Evolutionary conservation across 53 echinoderm and acorn worm species (phyloP), one percentile per base, ranked within the genome.

Genomic region (Echinarachnius parma): DNA sequence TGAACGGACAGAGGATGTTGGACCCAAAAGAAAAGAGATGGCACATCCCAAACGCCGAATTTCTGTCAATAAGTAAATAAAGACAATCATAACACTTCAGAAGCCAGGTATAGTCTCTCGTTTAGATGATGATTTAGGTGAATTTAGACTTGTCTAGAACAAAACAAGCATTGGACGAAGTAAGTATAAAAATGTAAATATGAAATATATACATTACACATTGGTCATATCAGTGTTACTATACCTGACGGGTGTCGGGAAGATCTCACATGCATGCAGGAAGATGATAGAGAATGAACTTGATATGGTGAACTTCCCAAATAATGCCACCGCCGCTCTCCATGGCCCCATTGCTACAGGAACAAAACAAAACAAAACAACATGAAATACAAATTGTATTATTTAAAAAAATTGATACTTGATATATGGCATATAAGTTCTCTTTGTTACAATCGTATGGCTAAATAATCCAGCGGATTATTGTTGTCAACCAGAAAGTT

Each of bases 241-340:
- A 7, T 72, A 93, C 93, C 93, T 89, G 15, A 93, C 83, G 26
- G 89, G 86, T 39, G 93, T 93, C 24, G 93, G 93, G 47, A 86
- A 93, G 3, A 93, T 60, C 50, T 93, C 93, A 4, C 80, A 74
- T 0, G 93, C 66, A 61, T 86, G 89, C 18, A 93, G 42, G 46
- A 88, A 93, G 22, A 93, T 56, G 39, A 89, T 76, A 13, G 59
- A 54, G 64, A 80, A 93, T 5, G 93, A 86, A 1, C 83, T 86
- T 0, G 89, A 70, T 33, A 86, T 82, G 47, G 86, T 82, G 52
- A 93, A 93, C 75, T 93, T 93, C 10, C 93, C 93, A 1, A 86
- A 30, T 86, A 93, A 86, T 4, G 93, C 83, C 7, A 83, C 76
- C 5, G 76, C 62, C 22, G 79, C 66, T 13, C 75, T 61, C 62